phyloP scores from a whole-genome alignment of 2,797 vertebrate species.

The Premnoplex brunnescens region DNA sequence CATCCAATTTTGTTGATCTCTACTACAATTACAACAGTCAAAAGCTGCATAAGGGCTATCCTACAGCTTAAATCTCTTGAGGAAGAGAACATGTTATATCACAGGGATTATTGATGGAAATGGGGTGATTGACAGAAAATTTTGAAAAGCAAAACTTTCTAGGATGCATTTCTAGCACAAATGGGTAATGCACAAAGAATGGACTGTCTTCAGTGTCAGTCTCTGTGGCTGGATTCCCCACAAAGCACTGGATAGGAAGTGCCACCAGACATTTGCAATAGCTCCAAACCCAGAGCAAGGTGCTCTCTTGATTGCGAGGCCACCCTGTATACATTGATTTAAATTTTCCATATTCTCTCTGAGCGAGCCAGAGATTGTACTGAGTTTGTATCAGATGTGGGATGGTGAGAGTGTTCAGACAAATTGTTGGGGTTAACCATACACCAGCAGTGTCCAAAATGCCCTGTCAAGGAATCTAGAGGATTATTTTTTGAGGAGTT shows the following conservation, averaged over 20 bases:
- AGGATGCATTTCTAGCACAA: not conserved
- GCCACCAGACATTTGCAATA: not conserved
- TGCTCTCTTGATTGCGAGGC: not conserved
- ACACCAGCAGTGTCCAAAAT: not conserved
- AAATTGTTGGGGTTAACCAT: not conserved
- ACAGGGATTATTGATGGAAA: not conserved
- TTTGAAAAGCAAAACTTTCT: not conserved
- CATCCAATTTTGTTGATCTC: conserved; percentile 12
- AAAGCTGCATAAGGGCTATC: not conserved
- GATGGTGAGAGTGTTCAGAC: not conserved
- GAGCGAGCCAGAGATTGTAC: not conserved
- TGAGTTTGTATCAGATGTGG: not conserved
- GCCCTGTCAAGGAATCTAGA: not conserved
- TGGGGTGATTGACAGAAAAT: not conserved
- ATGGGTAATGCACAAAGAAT: not conserved
- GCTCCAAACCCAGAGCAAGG: not conserved
- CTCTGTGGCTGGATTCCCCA: not conserved
- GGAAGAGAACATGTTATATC: not conserved
- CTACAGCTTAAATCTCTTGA: not conserved
- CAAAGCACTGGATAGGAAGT: not conserved
- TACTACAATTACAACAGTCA: not conserved
- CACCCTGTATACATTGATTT: not conserved
- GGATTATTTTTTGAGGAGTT: not conserved
- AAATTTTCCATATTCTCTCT: not conserved
- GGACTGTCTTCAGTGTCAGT: not conserved